Evolutionary conservation across 2,797 vertebrate species (phyloP), one percentile per base, ranked within the genome.

Genomic region (Spinus pinus): DNA sequence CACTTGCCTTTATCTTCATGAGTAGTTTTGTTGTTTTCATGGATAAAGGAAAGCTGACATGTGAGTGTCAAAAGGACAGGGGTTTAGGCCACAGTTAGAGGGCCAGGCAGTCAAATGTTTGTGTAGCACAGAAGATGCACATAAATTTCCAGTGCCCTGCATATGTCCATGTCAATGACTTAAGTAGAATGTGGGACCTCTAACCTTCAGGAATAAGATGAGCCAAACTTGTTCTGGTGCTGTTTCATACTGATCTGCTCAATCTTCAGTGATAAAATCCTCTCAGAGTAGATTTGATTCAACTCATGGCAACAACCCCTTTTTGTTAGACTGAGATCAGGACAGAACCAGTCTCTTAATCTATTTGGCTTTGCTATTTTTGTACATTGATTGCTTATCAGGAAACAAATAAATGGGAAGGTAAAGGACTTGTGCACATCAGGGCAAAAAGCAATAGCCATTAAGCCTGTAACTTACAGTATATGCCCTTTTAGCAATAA

Each of bases 401-500:
- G 81, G 62, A 92, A 97, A 94, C 88, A 95, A 97, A 93, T 95
- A 92, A 93, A 94, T 62, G 81, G 73, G 73, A 89, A 93, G 84
- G 90, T 94, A 96, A 91, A 95, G 84, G 60, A 82, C 81, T 81
- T 90, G 58, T 42, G 81, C 44, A 79, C 51, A 91, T 97, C 73
- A 90, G 72, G 77, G 88, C 74, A 89, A 94, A 92, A 93, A 92
- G 80, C 91, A 95, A 94, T 91, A 94, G 94, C 89, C 69, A 96
- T 96, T 96, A 95, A 95, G 94, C 90, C 86, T 92, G 92, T 92
- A 95, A 96, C 93, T 92, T 94, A 92, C 69, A 90, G 90, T 93
- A 83, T 81, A 80, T 95, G 88, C 73, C 94, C 94, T 95, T 94
- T 92, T 66, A 83, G 86, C 88, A 95, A 93, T 96, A 95, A 96